Evolutionary conservation across 1,140 invertebrate genomes (phyloP), one percentile per base, ranked within the genome.

Genomic region (Aphaenogaster rudis): DNA sequence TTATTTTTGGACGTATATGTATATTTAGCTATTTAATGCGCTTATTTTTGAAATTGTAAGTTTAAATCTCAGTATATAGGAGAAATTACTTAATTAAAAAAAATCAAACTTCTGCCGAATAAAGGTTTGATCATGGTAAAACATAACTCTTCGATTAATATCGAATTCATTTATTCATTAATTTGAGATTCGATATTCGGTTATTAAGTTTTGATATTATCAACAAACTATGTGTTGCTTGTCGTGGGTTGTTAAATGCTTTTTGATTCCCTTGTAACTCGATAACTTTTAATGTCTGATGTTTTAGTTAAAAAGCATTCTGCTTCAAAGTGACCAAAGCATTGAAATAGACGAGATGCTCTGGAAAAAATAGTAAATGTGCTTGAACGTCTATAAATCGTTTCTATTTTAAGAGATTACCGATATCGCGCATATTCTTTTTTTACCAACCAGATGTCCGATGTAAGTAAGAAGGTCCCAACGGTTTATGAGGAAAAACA

Each of bases 361-460:
- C 6, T 36, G 28, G 45, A 15, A 67, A 78, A 67, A 79, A 79
- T 67, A 80, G 77, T 45, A 67, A 80, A 52, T 48, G 36, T n/a
- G 28, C 17, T 77, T 57, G 33, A 61, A 59, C 54, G 33, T 80
- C 48, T 52, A 66, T 67, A 69, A 80, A 80, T 80, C 36, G 63
- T 80, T 39, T 50, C 48, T 80, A 69, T 80, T 80, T 80, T 17
- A 69, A 33, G 78, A 80, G 48, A 39, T 54, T 69, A 80, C 77
- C 7, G 33, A 52, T 67, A 50, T 33, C 28, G 15, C 77, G 77
- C 28, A 42, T 50, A 21, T 39, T 50, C 45, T 50, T 67, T 67
- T 67, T 52, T 69, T 67, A 67, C 45, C 28, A 69, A 9, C n/a
- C 45, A 39, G 48, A 80, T 61, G 74, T 61, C 21, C 8, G 45